Conservation (phyloP, 1,140 invertebrate species). For the Campoletis sonorensis region DNA sequence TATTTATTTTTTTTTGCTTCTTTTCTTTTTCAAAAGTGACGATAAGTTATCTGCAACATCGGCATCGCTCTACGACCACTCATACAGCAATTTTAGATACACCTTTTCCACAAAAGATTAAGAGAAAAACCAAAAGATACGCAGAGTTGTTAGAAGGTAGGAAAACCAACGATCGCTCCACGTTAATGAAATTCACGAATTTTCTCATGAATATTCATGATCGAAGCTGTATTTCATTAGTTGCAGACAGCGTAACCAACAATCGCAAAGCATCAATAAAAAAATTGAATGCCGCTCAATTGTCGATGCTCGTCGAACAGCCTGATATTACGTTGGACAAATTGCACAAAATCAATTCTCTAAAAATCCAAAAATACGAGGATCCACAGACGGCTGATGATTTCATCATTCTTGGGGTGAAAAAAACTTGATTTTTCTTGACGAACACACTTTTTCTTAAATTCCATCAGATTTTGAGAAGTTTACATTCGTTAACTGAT, state of each 20-base stretch:
- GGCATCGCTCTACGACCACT: conserved; percentile 54
- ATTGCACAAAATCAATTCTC: conserved; percentile 74
- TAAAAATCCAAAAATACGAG: conserved; percentile 64
- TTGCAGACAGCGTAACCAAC: conserved; percentile 78
- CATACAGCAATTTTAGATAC: conserved; percentile 45
- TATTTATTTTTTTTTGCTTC: conserved; percentile 9
- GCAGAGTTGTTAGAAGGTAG: conserved; percentile 77
- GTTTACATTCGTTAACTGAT: too few relatives aligned
- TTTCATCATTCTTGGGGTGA: conserved; percentile 9
- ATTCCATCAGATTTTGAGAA: not conserved
- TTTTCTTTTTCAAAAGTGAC: conserved; percentile 23
- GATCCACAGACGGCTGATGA: conserved; percentile 11
- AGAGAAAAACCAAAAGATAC: conserved; percentile 70
- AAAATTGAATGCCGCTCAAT: conserved; percentile 80
- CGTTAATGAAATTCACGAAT: conserved; percentile 44
- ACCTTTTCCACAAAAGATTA: conserved; percentile 64
- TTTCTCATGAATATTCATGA: conserved; percentile 41
- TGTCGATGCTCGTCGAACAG: conserved; percentile 80
- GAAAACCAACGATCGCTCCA: conserved; percentile 32
- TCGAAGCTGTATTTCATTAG: conserved; percentile 72
- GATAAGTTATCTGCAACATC: conserved; percentile 47
- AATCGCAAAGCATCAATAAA: conserved; percentile 81
- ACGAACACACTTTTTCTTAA: too few relatives aligned
- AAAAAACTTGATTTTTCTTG: not conserved
- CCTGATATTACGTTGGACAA: conserved; percentile 77